phyloP scores from a whole-genome alignment of 2,113 vertebrate genomes.

The Carassius auratus region DNA sequence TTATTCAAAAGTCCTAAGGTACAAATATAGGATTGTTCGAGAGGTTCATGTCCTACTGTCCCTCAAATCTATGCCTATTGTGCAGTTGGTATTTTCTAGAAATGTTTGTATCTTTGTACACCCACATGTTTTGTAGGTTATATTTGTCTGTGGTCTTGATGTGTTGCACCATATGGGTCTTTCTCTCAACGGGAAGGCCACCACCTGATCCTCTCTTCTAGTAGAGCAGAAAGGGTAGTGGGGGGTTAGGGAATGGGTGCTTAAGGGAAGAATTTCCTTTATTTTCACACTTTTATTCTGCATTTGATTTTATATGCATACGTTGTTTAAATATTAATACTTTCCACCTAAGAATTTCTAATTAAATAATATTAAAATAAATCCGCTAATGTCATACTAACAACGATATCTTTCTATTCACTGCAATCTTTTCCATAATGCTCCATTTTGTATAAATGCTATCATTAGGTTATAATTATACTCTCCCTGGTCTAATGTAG shows the following conservation, averaged over 20 bases:
- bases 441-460: constrained; percentile 52
- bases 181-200: constrained; percentile 47
- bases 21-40: background rate
- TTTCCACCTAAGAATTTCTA: constrained; percentile 29
- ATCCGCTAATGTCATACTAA: constrained; percentile 24
- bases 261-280: constrained; percentile 25
- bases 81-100: background rate
- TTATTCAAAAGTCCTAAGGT: background rate
- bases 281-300: constrained; percentile 45
- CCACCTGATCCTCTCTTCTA: constrained; percentile 56
- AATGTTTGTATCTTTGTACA: constrained; percentile 4
- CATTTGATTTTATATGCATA: constrained; percentile 20
- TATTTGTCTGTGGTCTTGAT: constrained; percentile 49
- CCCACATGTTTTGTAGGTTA: constrained; percentile 23
- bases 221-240: background rate
- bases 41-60: background rate
- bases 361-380: constrained; percentile 46
- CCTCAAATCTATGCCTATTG: background rate
- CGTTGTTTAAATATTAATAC: constrained; percentile 7
- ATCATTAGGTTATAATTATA: constrained; percentile 57
- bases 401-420: constrained; percentile 43
- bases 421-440: constrained; percentile 44
- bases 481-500: constrained; percentile 42
- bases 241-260: background rate
- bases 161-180: constrained; percentile 54